phyloP scores from a whole-genome alignment of 2,888 invertebrate genomes.

The Epinotia nisella region DNA sequence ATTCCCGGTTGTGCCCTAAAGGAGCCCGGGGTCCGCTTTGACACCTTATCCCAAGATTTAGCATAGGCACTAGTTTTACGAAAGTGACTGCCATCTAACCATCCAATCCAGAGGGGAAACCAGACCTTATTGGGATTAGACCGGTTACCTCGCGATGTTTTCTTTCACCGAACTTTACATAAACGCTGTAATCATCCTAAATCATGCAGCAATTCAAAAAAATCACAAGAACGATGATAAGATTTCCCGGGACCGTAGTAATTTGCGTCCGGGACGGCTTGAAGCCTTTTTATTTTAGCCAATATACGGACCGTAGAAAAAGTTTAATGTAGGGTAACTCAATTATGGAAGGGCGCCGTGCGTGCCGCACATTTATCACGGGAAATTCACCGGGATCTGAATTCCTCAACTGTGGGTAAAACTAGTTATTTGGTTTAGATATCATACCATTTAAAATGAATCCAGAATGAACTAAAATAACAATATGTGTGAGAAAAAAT shows the following conservation, averaged over 20 bases:
- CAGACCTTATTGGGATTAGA: too few relatives aligned
- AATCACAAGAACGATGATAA: slow-evolving; percentile 64
- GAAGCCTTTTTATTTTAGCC: slow-evolving; percentile 69
- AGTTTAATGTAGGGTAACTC: slow-evolving; percentile 78
- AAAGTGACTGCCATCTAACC: too few relatives aligned
- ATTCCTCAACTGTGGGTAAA: slow-evolving; percentile 24
- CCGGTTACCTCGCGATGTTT: too few relatives aligned
- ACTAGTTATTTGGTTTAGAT: not conserved
- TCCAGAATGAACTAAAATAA: too few relatives aligned
- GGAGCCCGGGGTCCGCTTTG: too few relatives aligned
- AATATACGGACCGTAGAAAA: slow-evolving; percentile 68
- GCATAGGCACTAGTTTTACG: too few relatives aligned
- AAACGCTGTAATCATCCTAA: slow-evolving; percentile 20
- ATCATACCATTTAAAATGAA: too few relatives aligned
- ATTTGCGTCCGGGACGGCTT: slow-evolving; percentile 61
- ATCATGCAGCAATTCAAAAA: slow-evolving; percentile 40
- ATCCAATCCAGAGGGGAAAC: too few relatives aligned
- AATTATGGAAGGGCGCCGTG: slow-evolving; percentile 65
- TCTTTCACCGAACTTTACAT: slow-evolving; percentile 30
- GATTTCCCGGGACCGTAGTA: slow-evolving; percentile 63
- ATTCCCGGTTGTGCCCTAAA: too few relatives aligned
- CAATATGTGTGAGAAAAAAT: too few relatives aligned
- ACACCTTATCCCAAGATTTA: too few relatives aligned
- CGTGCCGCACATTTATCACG: slow-evolving; percentile 62
- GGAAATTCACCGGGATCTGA: slow-evolving; percentile 37